phyloP scores from a whole-genome alignment of 2,113 vertebrate species.

The Cromileptes altivelis region DNA sequence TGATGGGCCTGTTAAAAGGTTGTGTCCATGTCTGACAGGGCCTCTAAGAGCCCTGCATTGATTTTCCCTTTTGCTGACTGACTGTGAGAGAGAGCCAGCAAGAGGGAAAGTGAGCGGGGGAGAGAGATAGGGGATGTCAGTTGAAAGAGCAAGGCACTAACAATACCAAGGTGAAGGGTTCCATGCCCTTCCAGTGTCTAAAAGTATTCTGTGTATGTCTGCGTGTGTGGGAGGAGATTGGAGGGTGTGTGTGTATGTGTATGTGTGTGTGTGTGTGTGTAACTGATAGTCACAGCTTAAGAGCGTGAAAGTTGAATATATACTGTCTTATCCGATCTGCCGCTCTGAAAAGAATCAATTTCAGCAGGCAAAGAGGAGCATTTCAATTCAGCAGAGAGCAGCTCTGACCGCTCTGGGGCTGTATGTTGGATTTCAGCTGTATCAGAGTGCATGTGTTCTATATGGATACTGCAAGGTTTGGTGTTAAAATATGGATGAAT shows the following conservation, averaged over 20 bases:
- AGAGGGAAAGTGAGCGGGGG: not conserved
- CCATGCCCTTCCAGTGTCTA: not conserved
- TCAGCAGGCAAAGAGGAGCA: not conserved
- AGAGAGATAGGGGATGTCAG: slow-evolving; percentile 3
- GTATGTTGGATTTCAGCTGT: not conserved
- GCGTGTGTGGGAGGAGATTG: not conserved
- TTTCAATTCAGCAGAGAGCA: slow-evolving; percentile 42
- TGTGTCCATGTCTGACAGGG: slow-evolving; percentile 74
- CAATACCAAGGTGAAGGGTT: slow-evolving; percentile 23
- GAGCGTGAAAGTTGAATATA: slow-evolving; percentile 43
- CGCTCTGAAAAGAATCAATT: slow-evolving; percentile 52
- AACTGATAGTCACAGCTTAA: slow-evolving; percentile 44
- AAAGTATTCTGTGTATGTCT: slow-evolving; percentile 7
- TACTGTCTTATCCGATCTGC: slow-evolving; percentile 58
- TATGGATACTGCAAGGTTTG: not conserved
- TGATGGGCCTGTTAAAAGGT: slow-evolving; percentile 74
- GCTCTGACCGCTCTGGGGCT: not conserved
- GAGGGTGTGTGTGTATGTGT: not conserved
- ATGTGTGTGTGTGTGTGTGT: slow-evolving; percentile 39
- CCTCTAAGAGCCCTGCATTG: slow-evolving; percentile 71
- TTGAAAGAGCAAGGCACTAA: slow-evolving; percentile 53
- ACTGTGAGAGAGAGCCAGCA: slow-evolving; percentile 3
- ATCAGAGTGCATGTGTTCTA: not conserved
- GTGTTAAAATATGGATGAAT: not conserved
- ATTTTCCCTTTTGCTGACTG: slow-evolving; percentile 57